A percentile compares a stretch with the other conserved stretches of the same genome.
Conservation (phyloP, 2,888 invertebrate genomes). For the Campopleginae sp. region DNA sequence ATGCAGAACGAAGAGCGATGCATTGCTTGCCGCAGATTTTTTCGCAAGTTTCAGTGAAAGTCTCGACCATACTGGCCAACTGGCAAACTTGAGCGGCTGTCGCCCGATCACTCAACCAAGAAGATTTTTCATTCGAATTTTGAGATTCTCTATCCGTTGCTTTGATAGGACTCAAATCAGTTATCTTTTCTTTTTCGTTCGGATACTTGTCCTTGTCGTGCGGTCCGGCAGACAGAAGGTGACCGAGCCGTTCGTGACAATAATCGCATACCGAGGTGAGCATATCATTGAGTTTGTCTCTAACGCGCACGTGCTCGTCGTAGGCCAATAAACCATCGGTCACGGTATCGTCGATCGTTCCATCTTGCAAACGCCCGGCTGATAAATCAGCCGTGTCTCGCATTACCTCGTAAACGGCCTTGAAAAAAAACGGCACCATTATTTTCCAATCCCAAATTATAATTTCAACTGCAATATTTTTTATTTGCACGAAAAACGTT, state of each 20-base stretch:
- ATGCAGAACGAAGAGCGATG: constrained; percentile 91
- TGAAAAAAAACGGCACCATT: constrained; percentile 79
- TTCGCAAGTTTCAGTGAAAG: constrained; percentile 91
- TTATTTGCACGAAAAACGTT: not conserved
- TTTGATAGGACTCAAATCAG: constrained; percentile 72
- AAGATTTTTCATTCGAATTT: constrained; percentile 82
- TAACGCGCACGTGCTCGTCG: constrained; percentile 89
- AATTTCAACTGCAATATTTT: not conserved
- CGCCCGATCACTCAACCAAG: constrained; percentile 88
- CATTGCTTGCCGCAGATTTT: constrained; percentile 90
- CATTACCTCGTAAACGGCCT: constrained; percentile 91
- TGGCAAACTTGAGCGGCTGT: constrained; percentile 91
- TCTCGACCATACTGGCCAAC: constrained; percentile 91
- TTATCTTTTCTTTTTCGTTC: constrained; percentile 78
- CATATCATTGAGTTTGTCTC: constrained; percentile 90
- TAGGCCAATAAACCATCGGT: constrained; percentile 89
- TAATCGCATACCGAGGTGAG: constrained; percentile 94
- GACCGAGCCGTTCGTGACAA: constrained; percentile 96
- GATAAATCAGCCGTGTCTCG: constrained; percentile 90
- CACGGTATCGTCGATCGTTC: constrained; percentile 78
- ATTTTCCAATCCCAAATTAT: not conserved
- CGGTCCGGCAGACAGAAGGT: constrained; percentile 92
- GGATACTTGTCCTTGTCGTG: constrained; percentile 86
- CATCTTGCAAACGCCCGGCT: constrained; percentile 84
- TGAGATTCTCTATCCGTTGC: constrained; percentile 75